Percentiles rank a stretch among this genome's conserved stretches.
phyloP scores from a whole-genome alignment of 2,113 vertebrate genomes.

The Motacilla alba region DNA sequence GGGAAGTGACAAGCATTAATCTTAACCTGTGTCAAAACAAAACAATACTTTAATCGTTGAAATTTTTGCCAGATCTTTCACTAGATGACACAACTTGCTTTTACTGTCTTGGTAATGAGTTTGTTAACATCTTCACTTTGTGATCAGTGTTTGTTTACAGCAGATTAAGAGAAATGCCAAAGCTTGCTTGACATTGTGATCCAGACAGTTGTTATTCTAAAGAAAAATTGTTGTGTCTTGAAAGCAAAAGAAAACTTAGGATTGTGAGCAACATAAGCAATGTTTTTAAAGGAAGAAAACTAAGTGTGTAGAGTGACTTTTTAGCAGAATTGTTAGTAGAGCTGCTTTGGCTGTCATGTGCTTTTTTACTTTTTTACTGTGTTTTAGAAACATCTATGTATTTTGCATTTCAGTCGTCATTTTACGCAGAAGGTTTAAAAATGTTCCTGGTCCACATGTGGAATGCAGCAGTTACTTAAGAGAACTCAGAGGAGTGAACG shows the following conservation, averaged over 20 bases:
- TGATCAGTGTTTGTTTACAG: not conserved
- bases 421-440: not conserved
- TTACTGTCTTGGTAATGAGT: not conserved
- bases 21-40: not conserved
- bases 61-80: not conserved
- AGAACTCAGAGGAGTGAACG: not conserved
- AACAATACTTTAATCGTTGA: not conserved
- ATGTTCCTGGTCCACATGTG: not conserved
- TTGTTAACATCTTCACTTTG: not conserved
- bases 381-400: not conserved
- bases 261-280: not conserved
- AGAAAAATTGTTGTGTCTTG: not conserved
- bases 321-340: not conserved
- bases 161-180: not conserved
- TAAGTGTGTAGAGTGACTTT: not conserved
- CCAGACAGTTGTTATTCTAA: not conserved
- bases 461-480: not conserved
- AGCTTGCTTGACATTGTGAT: not conserved
- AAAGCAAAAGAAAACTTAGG: not conserved
- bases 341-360: not conserved
- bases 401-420: constrained; percentile 3
- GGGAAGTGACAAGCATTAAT: not conserved
- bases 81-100: not conserved
- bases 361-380: not conserved
- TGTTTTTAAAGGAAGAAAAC: not conserved